phyloP scores from a whole-genome alignment of 2,888 invertebrate genomes.

The Ferrisia virgata region DNA sequence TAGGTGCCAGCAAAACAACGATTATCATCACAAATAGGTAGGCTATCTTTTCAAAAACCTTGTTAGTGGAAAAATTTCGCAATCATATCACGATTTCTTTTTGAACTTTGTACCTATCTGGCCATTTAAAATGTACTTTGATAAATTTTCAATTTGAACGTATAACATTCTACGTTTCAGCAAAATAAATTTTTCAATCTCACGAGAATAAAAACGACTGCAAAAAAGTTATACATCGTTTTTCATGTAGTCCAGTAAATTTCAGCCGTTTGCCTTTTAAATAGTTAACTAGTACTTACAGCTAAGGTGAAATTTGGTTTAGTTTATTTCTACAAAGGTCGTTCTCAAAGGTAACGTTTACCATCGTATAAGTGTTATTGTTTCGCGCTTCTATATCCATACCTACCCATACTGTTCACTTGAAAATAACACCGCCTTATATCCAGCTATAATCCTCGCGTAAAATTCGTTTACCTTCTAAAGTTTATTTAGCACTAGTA shows the following conservation, averaged over 20 bases:
- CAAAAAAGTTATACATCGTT: constrained; percentile 6
- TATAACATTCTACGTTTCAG: constrained; percentile 9
- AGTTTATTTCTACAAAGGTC: constrained; percentile 6
- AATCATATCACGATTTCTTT: neutral
- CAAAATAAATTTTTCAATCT: constrained; percentile 11
- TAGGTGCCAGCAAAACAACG: too few relatives aligned
- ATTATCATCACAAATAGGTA: too few relatives aligned
- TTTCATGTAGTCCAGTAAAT: neutral
- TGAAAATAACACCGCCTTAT: neutral
- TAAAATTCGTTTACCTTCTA: neutral
- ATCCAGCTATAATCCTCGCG: neutral
- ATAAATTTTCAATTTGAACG: constrained; percentile 16
- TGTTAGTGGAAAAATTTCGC: neutral
- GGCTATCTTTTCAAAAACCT: too few relatives aligned
- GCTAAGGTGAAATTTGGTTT: constrained; percentile 20
- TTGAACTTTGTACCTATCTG: neutral
- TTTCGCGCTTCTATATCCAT: neutral
- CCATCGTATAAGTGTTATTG: constrained; percentile 1
- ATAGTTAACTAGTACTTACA: constrained; percentile 14
- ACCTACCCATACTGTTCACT: neutral
- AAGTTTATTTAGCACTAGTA: neutral
- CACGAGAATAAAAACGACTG: constrained; percentile 8
- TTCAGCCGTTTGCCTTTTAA: neutral
- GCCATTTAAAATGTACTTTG: neutral
- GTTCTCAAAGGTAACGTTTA: constrained; percentile 18